Percentiles rank a stretch among this genome's conserved stretches.
These are phyloP conservation scores for Microcebus griseorufus DNA, from an alignment of 2,113 vertebrate genomes.

Conservation along the genomic window DNA sequence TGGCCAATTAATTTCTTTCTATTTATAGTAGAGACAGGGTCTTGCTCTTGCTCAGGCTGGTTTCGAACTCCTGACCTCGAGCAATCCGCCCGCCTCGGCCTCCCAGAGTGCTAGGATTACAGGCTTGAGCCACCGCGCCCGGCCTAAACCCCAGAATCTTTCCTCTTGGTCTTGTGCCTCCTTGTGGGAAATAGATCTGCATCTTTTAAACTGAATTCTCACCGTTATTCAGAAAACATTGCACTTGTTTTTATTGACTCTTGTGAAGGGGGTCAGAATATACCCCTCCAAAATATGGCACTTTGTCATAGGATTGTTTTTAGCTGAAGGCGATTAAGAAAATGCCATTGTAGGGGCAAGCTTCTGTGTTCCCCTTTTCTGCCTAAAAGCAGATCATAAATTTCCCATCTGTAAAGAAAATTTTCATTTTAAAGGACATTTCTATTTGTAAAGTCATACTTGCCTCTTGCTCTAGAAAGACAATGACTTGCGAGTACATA, in stretches of 20 bases:
- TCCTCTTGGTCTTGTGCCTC: background rate
- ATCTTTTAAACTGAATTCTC: background rate
- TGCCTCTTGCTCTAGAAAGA: background rate
- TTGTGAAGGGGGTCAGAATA: background rate
- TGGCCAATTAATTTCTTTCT: no score
- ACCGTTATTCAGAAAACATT: background rate
- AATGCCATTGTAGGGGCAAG: background rate
- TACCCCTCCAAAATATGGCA: background rate
- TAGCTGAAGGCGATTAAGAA: background rate
- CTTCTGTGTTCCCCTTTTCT: background rate
- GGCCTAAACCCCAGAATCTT: background rate
- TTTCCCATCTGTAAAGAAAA: background rate
- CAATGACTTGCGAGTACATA: background rate
- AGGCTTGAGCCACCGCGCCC: no score
- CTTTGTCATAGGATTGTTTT: background rate
- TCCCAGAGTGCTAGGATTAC: no score
- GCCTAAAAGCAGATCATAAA: background rate
- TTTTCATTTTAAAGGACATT: background rate
- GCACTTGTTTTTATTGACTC: background rate
- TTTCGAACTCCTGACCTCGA: no score
- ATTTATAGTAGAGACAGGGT: no score
- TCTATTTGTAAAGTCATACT: background rate
- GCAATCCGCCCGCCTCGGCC: no score
- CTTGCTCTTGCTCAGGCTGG: no score
- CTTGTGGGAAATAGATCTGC: background rate